Conservation (phyloP, 1,140 invertebrate genomes). For the Drosophila baimaii region DNA sequence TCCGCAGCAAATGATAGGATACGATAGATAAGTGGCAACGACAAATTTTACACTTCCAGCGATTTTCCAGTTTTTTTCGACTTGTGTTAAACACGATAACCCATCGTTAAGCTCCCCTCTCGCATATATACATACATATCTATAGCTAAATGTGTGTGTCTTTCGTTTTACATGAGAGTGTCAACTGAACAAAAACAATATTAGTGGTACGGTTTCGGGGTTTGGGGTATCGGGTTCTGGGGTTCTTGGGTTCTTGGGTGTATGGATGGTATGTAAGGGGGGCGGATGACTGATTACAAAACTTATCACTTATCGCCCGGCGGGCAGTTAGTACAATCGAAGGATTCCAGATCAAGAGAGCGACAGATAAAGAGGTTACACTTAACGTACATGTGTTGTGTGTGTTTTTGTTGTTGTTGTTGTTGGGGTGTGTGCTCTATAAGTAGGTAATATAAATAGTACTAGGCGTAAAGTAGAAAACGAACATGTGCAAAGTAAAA, state of each 20-base stretch:
- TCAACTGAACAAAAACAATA: slow-evolving; percentile 60
- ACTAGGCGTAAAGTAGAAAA: slow-evolving; percentile 56
- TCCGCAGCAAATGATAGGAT: slow-evolving; percentile 21
- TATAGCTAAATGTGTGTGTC: slow-evolving; percentile 44
- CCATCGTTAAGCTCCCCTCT: slow-evolving; percentile 44
- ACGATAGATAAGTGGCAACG: slow-evolving; percentile 31
- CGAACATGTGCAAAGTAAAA: slow-evolving; percentile 68
- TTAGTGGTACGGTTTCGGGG: slow-evolving; percentile 41
- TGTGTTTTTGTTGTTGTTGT: slow-evolving; percentile 35
- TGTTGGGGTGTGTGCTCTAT: slow-evolving; percentile 43
- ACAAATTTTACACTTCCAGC: slow-evolving; percentile 45
- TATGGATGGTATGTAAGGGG: slow-evolving; percentile 27
- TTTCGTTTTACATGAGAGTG: slow-evolving; percentile 44
- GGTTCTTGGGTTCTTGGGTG: slow-evolving; percentile 4
- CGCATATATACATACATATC: slow-evolving; percentile 49
- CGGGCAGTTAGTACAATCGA: slow-evolving; percentile 68
- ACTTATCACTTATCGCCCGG: slow-evolving; percentile 56
- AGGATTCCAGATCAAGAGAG: slow-evolving; percentile 58
- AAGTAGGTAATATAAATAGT: slow-evolving; percentile 52
- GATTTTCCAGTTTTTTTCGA: slow-evolving; percentile 29
- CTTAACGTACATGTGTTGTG: slow-evolving; percentile 63
- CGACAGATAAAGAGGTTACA: slow-evolving; percentile 57
- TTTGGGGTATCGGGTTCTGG: slow-evolving; percentile 15
- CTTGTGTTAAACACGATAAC: slow-evolving; percentile 50
- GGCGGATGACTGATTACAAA: slow-evolving; percentile 59